Base-by-base conservation (phyloP, 2,888 invertebrate genomes). In the Polyploca ridens region DNA sequence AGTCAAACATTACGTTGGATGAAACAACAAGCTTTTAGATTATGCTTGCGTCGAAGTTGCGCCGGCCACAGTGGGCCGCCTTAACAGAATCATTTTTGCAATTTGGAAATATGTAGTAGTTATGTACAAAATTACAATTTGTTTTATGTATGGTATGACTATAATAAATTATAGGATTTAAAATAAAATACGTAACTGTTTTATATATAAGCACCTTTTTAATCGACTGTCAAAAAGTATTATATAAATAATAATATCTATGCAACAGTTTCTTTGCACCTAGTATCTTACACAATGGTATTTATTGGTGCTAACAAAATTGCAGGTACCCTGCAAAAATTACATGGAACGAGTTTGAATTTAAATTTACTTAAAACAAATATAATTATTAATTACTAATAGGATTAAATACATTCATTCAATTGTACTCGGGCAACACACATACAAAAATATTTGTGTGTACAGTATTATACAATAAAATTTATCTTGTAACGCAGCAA, bases 321-420 rank as follows among this genome's bases (percentile, higher is more conserved):
- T 79, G 84, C 87, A 87, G 84, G 76, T 72, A 81, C 74, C 79
- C 88, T 87, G 85, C 86, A 81, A 81, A 54, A 54, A 77, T 82
- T 77, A 72, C 82, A 82, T 78, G 79, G 81, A 83, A 84, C 83
- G 83, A 85, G 75, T 79, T 79, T 77, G 75, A 83, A 84, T 84
- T 82, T 79, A 82, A 86, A 86, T 81, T 87, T 84, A 84, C 85
- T 87, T 85, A 83, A 83, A 80, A 85, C 84, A 86, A 89, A 83
- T 84, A 87, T 82, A 83, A 85, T 85, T 88, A 87, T 54, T 19
- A 54, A 10, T 81, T 89, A 86, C 87, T 90, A 90, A 86, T 90
- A 91, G 87, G 89, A 90, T 91, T 89, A 91, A 91, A 93, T 90
- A 91, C 91, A 91, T 89, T 90, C 91, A 88, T 86, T 82, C 91